Percentiles rank a stretch among this genome's conserved stretches.
Conservation (phyloP, 2,888 invertebrate genomes). For the Synanthedon formicaeformis region DNA sequence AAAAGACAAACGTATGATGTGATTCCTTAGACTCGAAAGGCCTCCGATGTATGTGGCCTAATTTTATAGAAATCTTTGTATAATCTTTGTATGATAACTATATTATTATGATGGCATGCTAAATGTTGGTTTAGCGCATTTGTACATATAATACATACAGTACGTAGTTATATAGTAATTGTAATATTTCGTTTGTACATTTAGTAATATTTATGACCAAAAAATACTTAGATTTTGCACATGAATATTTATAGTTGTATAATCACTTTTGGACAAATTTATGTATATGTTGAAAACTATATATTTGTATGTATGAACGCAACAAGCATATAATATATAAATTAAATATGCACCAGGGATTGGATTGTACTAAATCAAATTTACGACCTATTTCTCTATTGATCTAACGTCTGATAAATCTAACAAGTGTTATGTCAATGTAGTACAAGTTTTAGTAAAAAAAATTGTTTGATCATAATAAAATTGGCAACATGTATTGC, state of each 20-base stretch:
- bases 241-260: conserved; percentile 13
- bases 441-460: too few species aligned
- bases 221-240: conserved; percentile 55
- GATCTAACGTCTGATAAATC: not conserved
- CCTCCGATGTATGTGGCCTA: conserved; percentile 11
- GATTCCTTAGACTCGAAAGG: conserved; percentile 14
- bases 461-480: too few species aligned
- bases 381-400: not conserved
- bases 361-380: conserved; percentile 1
- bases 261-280: conserved; percentile 41
- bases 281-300: conserved; percentile 15
- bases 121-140: conserved; percentile 1
- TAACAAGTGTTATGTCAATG: too few species aligned
- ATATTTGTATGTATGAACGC: not conserved
- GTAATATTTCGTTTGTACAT: conserved; percentile 49
- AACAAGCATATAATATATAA: conserved; percentile 1
- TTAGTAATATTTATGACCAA: conserved; percentile 60
- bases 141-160: conserved; percentile 19
- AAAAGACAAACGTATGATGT: conserved; percentile 40
- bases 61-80: conserved; percentile 15
- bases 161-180: conserved; percentile 4
- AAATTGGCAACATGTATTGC: too few species aligned
- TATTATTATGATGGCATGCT: conserved; percentile 1
- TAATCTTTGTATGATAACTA: conserved; percentile 20
- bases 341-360: conserved; percentile 10